A percentile compares a stretch with the other conserved stretches of the same genome.
phyloP scores from a whole-genome alignment of 2,113 vertebrate genomes.

The Phaethornis superciliosus region DNA sequence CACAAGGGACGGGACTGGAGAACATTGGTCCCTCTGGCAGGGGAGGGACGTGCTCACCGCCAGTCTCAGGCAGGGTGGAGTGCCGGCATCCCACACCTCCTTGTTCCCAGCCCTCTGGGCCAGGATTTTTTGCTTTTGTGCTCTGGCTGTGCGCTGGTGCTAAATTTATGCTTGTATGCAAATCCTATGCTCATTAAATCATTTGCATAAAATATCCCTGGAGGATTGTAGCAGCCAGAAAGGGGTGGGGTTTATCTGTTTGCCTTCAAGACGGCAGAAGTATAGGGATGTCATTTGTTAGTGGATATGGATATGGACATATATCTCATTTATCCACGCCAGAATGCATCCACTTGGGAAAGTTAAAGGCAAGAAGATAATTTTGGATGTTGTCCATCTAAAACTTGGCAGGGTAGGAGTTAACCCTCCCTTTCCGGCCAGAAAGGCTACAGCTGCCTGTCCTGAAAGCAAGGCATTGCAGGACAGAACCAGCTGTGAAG shows the following conservation, averaged over 20 bases:
- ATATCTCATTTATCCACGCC: background rate
- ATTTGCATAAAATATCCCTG: background rate
- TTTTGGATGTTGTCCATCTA: conserved; percentile 34
- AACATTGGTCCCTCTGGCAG: background rate
- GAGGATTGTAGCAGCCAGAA: background rate
- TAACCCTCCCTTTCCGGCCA: conserved; percentile 44
- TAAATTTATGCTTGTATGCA: conserved; percentile 24
- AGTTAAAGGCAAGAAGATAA: conserved; percentile 22
- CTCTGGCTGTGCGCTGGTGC: background rate
- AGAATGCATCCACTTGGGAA: background rate
- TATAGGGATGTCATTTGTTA: background rate
- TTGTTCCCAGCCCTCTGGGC: background rate
- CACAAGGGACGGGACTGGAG: background rate
- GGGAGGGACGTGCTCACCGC: background rate
- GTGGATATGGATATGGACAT: background rate
- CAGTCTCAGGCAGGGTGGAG: conserved; percentile 4
- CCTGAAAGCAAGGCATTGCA: conserved; percentile 37
- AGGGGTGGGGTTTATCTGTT: background rate
- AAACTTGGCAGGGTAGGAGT: conserved; percentile 48
- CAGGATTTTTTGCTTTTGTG: background rate
- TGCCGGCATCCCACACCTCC: background rate
- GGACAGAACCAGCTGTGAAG: conserved; percentile 52
- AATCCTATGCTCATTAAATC: background rate
- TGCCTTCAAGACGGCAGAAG: background rate
- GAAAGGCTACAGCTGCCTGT: conserved; percentile 48